Base-by-base conservation (phyloP, 2,113 vertebrate genomes). In the Falcunculus frontatus region DNA sequence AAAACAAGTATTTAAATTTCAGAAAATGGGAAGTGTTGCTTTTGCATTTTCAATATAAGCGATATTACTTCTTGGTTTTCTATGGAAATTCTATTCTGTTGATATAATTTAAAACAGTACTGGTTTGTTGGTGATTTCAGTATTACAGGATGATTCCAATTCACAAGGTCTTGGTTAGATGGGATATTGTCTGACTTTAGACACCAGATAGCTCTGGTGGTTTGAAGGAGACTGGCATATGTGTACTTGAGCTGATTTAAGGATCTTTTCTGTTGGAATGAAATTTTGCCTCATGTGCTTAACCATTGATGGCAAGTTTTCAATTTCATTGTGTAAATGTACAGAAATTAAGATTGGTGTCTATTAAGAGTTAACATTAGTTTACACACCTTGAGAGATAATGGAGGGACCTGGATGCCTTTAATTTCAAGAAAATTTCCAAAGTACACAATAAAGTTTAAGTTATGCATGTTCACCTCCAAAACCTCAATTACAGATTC, bases 21-120 rank as follows among this genome's bases (percentile, higher is more conserved):
- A 59, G 50, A 65, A 73, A 80, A 53, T 15, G 12, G 26, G 22
- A 62, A 55, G 3, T 0, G 0, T 44, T 59, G 6, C 0, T 20
- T 84, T 17, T 84, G 6, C 11, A 18, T 87, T 87, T 77, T 80
- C 49, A 60, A 0, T 60, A 2, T 42, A 59, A 82, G 8, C 3
- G 0, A 32, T 77, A 60, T 2, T 88, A 6, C 7, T 57, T 68
- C 33, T 46, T 53, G 18, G 1, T 57, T 87, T 89, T 39, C 15
- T 60, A 0, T 50, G 39, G 52, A 56, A 75, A 46, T 87, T 63
- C 30, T 49, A 20, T 49, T 59, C 67, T 53, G 25, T 44, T 68
- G 42, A 3, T 74, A 7, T 4, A 13, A 41, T 74, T 74, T 25
- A 46, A 57, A 93, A 8, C 30, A 32, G 2, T 32, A 10, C 7